Percentiles rank a stretch among this genome's conserved stretches.
phyloP scores from a whole-genome alignment of 1,140 invertebrate genomes.

The Aphidius gifuensis region DNA sequence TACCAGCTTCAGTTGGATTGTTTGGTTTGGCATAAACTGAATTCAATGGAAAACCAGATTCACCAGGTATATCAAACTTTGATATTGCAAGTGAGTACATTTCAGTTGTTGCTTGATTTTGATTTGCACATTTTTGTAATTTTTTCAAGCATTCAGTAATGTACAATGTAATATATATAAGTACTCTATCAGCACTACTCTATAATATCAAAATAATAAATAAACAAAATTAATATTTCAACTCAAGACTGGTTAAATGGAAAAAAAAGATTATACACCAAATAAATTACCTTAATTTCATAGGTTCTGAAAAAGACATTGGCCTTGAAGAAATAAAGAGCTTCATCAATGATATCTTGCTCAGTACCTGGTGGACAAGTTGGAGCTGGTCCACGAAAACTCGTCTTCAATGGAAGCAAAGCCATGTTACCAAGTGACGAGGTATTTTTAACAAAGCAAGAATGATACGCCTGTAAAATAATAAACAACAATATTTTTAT shows the following conservation, averaged over 20 bases:
- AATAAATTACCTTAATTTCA: slow-evolving; percentile 83
- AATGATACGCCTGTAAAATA: slow-evolving; percentile 85
- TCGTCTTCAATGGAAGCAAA: slow-evolving; percentile 80
- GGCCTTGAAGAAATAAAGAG: slow-evolving; percentile 95
- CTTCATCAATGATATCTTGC: slow-evolving; percentile 96
- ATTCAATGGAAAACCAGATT: slow-evolving; percentile 94
- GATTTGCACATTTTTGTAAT: slow-evolving; percentile 85
- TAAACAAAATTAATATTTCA: slow-evolving; percentile 15
- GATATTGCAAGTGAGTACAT: slow-evolving; percentile 94
- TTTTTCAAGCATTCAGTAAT: slow-evolving; percentile 97
- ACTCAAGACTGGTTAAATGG: not conserved
- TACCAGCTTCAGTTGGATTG: slow-evolving; percentile 75
- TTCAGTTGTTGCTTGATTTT: slow-evolving; percentile 88
- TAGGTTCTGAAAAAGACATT: slow-evolving; percentile 99
- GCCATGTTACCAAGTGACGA: slow-evolving; percentile 90
- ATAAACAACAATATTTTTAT: slow-evolving; percentile 9
- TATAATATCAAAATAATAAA: slow-evolving; percentile 51
- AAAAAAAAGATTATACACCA: slow-evolving; percentile 1
- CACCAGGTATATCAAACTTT: slow-evolving; percentile 96
- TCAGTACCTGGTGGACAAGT: slow-evolving; percentile 62
- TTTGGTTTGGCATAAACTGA: slow-evolving; percentile 91
- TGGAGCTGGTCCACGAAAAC: slow-evolving; percentile 85
- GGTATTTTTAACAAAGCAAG: slow-evolving; percentile 74
- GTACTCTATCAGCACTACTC: slow-evolving; percentile 90
- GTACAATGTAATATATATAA: slow-evolving; percentile 98